Percentiles rank a stretch among this genome's conserved stretches.
Conservation (phyloP, 2,888 invertebrate species). For the Eupithecia abbreviata region DNA sequence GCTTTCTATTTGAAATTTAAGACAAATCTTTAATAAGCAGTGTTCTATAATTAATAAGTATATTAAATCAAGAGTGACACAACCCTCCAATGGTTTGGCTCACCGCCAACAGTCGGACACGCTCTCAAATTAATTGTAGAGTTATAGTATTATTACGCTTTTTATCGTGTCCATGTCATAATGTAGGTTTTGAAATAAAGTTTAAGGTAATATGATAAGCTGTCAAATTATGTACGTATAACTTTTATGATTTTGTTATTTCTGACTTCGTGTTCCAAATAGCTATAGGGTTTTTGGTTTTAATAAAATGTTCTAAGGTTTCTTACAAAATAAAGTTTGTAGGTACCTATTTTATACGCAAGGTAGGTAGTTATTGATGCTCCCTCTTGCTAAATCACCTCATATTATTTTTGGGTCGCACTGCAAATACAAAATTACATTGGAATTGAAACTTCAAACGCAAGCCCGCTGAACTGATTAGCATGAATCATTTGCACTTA, state of each 20-base stretch:
- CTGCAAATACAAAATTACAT: background rate
- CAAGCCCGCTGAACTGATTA: constrained; percentile 1
- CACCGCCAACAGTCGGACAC: constrained; percentile 49
- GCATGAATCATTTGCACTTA: constrained; percentile 40
- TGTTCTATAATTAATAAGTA: constrained; percentile 7
- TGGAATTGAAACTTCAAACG: constrained; percentile 19
- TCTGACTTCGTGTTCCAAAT: background rate
- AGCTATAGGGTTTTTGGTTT: background rate
- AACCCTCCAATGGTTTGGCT: constrained; percentile 50
- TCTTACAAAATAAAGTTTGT: background rate
- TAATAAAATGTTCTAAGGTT: background rate
- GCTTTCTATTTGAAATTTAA: background rate
- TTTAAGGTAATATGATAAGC: background rate
- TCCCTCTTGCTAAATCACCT: background rate
- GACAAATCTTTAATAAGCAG: background rate
- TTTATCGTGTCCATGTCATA: constrained; percentile 40
- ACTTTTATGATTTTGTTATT: background rate
- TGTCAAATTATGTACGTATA: background rate
- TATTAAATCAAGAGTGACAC: constrained; percentile 20
- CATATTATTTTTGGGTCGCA: background rate
- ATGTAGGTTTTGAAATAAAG: background rate
- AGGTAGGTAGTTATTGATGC: background rate
- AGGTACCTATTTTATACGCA: background rate
- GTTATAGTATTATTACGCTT: constrained; percentile 36
- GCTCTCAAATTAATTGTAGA: constrained; percentile 43